Evolutionary conservation across 1,140 invertebrate genomes (phyloP).

Genomic region (Belonocnema kinseyi): DNA sequence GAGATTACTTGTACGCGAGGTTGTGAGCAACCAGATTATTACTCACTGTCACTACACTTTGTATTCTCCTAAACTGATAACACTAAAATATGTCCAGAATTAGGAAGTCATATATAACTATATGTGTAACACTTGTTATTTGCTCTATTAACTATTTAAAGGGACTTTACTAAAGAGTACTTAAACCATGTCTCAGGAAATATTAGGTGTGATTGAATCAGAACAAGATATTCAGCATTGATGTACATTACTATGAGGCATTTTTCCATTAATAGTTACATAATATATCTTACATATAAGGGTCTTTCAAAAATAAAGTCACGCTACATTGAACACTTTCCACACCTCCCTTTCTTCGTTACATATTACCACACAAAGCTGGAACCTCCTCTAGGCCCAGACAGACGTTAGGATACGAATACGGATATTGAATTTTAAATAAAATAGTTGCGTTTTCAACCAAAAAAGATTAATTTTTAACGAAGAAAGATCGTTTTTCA

Average conservation of each 20-base stretch:
- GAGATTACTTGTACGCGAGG: not conserved
- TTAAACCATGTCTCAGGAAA: not conserved
- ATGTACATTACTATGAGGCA: not conserved
- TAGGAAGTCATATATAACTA: not conserved
- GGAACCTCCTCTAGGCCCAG: too few relatives aligned
- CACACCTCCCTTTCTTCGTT: too few relatives aligned
- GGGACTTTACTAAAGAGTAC: slow-evolving; percentile 1
- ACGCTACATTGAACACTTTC: too few relatives aligned
- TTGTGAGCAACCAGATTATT: not conserved
- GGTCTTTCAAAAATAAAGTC: too few relatives aligned
- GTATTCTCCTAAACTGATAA: slow-evolving; percentile 19
- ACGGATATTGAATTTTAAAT: too few relatives aligned
- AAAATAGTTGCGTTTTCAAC: too few relatives aligned
- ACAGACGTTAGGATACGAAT: too few relatives aligned
- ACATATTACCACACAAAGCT: too few relatives aligned
- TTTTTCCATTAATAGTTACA: not conserved
- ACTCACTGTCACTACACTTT: slow-evolving; percentile 25
- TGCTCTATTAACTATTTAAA: not conserved
- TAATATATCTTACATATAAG: too few relatives aligned
- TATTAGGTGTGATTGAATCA: slow-evolving; percentile 17
- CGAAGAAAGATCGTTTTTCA: too few relatives aligned
- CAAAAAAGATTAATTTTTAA: too few relatives aligned
- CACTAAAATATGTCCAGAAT: slow-evolving; percentile 19
- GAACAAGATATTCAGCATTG: not conserved
- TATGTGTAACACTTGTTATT: not conserved